Conservation (phyloP, 2,113 vertebrate genomes). For the Aegypius monachus region DNA sequence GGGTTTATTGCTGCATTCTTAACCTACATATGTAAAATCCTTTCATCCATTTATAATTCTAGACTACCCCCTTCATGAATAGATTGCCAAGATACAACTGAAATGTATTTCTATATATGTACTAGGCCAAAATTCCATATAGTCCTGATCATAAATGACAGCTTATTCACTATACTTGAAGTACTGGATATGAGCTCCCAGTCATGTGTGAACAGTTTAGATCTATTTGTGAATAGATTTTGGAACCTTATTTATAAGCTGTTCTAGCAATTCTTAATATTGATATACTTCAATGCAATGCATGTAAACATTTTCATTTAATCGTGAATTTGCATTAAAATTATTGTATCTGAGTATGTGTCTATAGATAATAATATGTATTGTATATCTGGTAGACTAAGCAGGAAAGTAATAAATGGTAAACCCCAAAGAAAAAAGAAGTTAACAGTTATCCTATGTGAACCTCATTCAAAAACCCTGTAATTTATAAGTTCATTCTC, state of each 20-base stretch:
- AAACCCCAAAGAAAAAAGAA: background rate
- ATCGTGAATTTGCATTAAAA: background rate
- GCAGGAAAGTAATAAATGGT: background rate
- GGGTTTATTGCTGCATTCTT: background rate
- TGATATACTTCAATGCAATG: background rate
- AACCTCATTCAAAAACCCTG: background rate
- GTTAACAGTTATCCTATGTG: background rate
- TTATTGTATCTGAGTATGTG: background rate
- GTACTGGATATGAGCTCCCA: background rate
- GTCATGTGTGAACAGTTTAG: background rate
- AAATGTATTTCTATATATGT: background rate
- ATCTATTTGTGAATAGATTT: background rate
- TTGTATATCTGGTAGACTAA: background rate
- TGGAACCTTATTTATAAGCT: background rate
- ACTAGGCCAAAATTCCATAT: background rate
- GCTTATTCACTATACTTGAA: background rate
- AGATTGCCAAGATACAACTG: background rate
- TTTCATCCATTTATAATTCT: background rate
- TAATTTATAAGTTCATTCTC: background rate
- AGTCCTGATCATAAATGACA: background rate
- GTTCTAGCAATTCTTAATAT: background rate
- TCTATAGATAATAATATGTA: background rate
- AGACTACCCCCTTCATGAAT: background rate
- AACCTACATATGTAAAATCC: background rate
- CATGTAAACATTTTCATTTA: background rate